phyloP scores from a whole-genome alignment of 2,888 invertebrate species.

The Atrina japonica region DNA sequence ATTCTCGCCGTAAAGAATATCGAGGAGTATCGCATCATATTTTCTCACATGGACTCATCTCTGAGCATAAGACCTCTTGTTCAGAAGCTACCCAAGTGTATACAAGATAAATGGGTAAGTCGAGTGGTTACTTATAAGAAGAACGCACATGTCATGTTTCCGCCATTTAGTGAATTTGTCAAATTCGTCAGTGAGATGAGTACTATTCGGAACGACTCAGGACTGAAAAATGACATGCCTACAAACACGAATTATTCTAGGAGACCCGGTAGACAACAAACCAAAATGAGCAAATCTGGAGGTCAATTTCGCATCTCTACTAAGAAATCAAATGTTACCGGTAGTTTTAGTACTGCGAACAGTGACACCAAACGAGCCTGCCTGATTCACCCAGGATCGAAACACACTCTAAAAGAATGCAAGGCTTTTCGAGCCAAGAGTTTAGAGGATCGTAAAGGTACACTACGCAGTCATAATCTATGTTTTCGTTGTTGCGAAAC shows the following conservation, averaged over 20 bases:
- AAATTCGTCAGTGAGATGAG: conserved; percentile 33
- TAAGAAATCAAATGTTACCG: no score
- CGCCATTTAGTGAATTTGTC: conserved; percentile 24
- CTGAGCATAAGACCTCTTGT: conserved; percentile 29
- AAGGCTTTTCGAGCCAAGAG: conserved; percentile 5
- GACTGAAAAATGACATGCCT: conserved; percentile 9
- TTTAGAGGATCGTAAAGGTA: conserved; percentile 7
- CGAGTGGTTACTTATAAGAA: conserved; percentile 12
- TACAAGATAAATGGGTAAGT: conserved; percentile 30
- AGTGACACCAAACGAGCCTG: not conserved
- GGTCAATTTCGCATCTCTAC: not conserved
- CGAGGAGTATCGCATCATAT: conserved; percentile 5
- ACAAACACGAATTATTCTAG: no score
- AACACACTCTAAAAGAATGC: conserved; percentile 20
- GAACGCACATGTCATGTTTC: conserved; percentile 2
- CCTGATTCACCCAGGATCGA: conserved; percentile 17
- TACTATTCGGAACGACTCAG: conserved; percentile 26
- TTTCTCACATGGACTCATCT: conserved; percentile 31
- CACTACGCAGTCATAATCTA: conserved; percentile 2
- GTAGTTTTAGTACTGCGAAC: no score
- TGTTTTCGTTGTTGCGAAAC: conserved; percentile 29
- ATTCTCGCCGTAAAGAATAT: conserved; percentile 24
- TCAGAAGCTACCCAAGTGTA: conserved; percentile 24
- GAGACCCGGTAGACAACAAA: no score
- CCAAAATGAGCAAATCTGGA: no score